Evolutionary conservation across 1,140 invertebrate species (phyloP).

Genomic region (Trichoplusia ni): DNA sequence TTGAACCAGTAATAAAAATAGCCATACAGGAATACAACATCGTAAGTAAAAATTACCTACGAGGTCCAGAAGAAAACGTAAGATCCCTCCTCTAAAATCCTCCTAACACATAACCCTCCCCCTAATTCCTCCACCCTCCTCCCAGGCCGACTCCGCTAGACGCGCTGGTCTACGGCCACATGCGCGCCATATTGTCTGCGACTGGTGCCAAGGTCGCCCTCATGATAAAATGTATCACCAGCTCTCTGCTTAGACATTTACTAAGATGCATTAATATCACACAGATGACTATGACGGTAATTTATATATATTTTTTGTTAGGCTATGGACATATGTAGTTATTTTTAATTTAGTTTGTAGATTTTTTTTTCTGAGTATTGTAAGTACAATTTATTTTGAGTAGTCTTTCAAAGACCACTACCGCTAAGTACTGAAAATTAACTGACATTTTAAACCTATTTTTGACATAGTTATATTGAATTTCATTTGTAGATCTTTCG

Average conservation of each 20-base stretch:
- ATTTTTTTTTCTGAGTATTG: too few species aligned
- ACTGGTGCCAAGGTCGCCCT: conserved; percentile 85
- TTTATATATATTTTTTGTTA: neutral
- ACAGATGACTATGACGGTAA: conserved; percentile 61
- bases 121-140: neutral
- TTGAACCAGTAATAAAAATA: too few species aligned
- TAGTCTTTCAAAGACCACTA: too few species aligned
- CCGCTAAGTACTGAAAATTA: too few species aligned
- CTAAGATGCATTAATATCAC: conserved; percentile 57
- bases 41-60: neutral
- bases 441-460: too few species aligned
- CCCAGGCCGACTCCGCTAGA: conserved; percentile 94
- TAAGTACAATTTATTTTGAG: too few species aligned
- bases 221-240: conserved; percentile 62
- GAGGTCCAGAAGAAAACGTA: too few species aligned
- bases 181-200: conserved; percentile 96
- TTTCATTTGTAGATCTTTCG: too few species aligned
- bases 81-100: too few species aligned
- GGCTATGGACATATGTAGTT: neutral
- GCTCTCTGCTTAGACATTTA: conserved; percentile 52
- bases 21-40: too few species aligned
- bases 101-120: too few species aligned
- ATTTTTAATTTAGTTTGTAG: neutral
- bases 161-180: conserved; percentile 97
- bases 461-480: too few species aligned